Percentiles rank a stretch among this genome's conserved stretches.
phyloP scores from a whole-genome alignment of 2,113 vertebrate genomes.

The Lagopus muta region DNA sequence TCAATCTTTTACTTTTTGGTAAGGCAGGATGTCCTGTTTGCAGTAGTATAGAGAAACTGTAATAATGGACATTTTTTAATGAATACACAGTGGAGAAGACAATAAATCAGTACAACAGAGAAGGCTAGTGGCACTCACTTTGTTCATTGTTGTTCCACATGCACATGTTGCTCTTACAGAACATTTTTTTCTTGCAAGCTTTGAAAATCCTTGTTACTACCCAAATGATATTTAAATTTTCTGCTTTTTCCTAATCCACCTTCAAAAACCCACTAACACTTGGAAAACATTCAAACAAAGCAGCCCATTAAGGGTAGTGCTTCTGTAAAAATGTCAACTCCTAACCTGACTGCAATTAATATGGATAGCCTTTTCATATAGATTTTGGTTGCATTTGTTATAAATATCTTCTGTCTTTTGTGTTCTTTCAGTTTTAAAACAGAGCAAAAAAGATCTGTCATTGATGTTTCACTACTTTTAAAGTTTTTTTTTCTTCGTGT shows the following conservation, averaged over 20 bases:
- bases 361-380: neutral
- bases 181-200: neutral
- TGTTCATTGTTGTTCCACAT: neutral
- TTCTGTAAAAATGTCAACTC: neutral
- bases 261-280: neutral
- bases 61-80: neutral
- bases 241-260: neutral
- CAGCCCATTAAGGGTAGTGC: neutral
- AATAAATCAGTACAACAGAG: neutral
- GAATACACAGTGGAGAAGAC: neutral
- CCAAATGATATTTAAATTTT: neutral
- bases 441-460: neutral
- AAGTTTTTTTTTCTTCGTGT: neutral
- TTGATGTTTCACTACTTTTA: neutral
- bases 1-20: neutral
- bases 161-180: neutral
- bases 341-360: neutral
- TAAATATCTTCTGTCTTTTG: neutral
- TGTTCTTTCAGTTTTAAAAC: neutral
- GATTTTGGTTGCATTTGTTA: neutral
- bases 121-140: neutral
- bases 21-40: neutral
- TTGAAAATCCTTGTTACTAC: neutral
- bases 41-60: neutral
- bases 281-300: neutral